phyloP scores from a whole-genome alignment of 2,888 invertebrate species.

The Encarsia formosa region DNA sequence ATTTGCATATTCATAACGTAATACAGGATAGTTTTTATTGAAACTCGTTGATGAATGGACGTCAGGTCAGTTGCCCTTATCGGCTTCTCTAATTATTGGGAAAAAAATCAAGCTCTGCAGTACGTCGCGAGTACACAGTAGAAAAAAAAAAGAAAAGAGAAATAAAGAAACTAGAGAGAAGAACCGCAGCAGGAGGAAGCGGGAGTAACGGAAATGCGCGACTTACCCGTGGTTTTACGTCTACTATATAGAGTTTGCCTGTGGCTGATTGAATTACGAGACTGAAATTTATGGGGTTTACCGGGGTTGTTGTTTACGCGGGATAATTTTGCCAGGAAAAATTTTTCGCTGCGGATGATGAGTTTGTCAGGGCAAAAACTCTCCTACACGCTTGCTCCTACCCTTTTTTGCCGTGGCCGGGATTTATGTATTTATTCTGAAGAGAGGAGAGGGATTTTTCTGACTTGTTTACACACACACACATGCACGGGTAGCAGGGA shows the following conservation, averaged over 20 bases:
- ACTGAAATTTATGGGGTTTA: conserved; percentile 26
- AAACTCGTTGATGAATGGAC: too few species aligned
- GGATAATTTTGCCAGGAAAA: not conserved
- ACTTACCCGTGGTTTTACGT: conserved; percentile 2
- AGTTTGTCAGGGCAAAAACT: too few species aligned
- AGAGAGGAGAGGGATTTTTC: too few species aligned
- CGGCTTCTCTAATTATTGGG: too few species aligned
- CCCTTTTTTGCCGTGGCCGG: too few species aligned
- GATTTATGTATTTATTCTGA: conserved; percentile 25
- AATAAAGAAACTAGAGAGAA: not conserved
- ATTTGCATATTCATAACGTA: too few species aligned
- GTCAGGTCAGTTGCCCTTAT: too few species aligned
- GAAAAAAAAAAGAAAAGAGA: not conserved
- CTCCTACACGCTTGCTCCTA: too few species aligned
- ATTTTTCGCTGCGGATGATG: not conserved
- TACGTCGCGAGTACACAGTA: not conserved
- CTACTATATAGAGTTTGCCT: conserved; percentile 6
- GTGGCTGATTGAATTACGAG: conserved; percentile 29
- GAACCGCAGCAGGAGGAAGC: conserved; percentile 12
- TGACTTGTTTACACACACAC: too few species aligned
- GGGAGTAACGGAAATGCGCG: conserved; percentile 26
- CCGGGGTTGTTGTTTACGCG: conserved; percentile 17
- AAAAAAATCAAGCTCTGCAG: too few species aligned
- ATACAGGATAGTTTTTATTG: too few species aligned
- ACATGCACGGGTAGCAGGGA: too few species aligned